Evolutionary conservation across 1,140 invertebrate genomes (phyloP).

Genomic region (Thaumetopoea pityocampa): DNA sequence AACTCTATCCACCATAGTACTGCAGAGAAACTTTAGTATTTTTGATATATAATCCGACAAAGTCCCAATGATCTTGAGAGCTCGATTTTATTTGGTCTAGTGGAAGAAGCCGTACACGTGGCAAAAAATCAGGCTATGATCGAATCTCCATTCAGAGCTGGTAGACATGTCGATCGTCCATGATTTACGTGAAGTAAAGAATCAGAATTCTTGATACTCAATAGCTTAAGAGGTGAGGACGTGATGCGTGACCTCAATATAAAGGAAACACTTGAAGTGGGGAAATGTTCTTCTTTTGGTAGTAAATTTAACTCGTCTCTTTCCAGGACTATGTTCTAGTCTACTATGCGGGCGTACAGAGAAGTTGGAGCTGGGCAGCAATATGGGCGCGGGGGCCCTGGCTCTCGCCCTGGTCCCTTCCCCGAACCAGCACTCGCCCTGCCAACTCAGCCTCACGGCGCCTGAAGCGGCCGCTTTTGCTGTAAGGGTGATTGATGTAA

Average conservation of each 20-base stretch:
- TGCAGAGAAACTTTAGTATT: too few relatives aligned
- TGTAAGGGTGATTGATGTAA: constrained; percentile 64
- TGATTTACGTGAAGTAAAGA: too few relatives aligned
- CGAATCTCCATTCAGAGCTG: too few relatives aligned
- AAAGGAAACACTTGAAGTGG: background rate
- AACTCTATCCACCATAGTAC: too few relatives aligned
- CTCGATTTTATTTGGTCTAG: too few relatives aligned
- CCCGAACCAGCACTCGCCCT: constrained; percentile 30
- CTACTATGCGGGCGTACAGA: constrained; percentile 61
- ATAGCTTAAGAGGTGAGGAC: too few relatives aligned
- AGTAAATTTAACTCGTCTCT: constrained; percentile 22
- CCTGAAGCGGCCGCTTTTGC: constrained; percentile 62
- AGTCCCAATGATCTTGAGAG: too few relatives aligned
- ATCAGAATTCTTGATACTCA: too few relatives aligned
- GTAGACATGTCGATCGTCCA: too few relatives aligned
- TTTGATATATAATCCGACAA: too few relatives aligned
- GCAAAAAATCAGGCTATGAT: too few relatives aligned
- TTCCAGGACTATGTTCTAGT: constrained; percentile 50
- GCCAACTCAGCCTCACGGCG: constrained; percentile 49
- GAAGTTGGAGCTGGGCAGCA: constrained; percentile 52
- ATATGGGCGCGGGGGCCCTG: constrained; percentile 43
- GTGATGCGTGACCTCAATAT: background rate
- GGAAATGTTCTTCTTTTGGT: background rate
- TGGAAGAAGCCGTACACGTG: too few relatives aligned
- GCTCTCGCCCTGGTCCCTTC: constrained; percentile 51